Base-by-base conservation (phyloP, 35 echinoderm and acorn worm genomes). In the Diadema setosum region DNA sequence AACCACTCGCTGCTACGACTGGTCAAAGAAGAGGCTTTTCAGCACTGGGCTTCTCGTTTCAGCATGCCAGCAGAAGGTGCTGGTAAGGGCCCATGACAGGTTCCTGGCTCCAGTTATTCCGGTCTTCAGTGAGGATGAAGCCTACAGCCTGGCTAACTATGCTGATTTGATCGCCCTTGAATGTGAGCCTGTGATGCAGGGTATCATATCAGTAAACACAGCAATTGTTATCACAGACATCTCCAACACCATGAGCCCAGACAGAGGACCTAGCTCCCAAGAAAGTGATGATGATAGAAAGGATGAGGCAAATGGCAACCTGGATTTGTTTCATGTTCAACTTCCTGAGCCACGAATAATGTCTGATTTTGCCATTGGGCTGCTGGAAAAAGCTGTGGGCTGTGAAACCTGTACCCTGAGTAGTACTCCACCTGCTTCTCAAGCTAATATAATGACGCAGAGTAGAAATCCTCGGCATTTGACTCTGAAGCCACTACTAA, bases 11-110 rank as follows among this genome's bases (percentile, higher is more conserved):
- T 94, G 96, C 58, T 99, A 92, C 44, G 92, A 92, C 27, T 99
- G 96, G 96, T 89, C 96, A 43, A 94, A 92, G 52, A 94, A 92
- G 58, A 80, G 89, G 65, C 70, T 92, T 0, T 99, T 99, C 43
- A 99, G 96, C 37, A 99, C 96, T 42, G 96, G 92, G 4, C 64
- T 99, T 30, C 93, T 99, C 50, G 93, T 99, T 4, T 99, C 92
- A 7, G 89, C 86, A 34, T 99, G 96, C 50, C 92, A 99, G 82
- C 96, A 99, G 60, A 94, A 93, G 39, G 92, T 99, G 37, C 74
- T 99, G 32, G 93, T 91, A 41, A 67, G 96, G 18, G 45, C 85
- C 35, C 58, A 86, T 43, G 96, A 99, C 84, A 42, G 82, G 3
- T 94, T 99, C 48, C 74, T 99, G 21, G 92, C 96, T 27, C 96